phyloP scores from a whole-genome alignment of 2,888 invertebrate species.

The Drosophila demipolita region DNA sequence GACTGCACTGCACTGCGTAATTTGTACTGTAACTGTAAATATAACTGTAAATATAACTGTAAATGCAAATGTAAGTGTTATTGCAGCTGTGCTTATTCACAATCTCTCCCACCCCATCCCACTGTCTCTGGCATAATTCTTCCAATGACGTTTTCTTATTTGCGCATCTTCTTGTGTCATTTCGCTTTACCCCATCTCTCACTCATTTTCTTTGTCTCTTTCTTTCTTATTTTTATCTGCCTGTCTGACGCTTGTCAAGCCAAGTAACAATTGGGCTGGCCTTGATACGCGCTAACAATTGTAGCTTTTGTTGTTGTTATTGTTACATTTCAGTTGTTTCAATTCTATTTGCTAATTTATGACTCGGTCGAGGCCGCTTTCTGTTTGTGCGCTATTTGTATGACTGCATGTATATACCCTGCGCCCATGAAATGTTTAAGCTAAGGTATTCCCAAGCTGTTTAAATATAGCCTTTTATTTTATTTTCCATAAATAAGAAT shows the following conservation, averaged over 20 bases:
- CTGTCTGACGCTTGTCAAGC: constrained; percentile 10
- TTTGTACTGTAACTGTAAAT: neutral
- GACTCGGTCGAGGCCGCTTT: constrained; percentile 38
- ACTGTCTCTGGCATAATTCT: neutral
- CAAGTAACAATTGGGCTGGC: constrained; percentile 58
- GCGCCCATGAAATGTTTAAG: constrained; percentile 8
- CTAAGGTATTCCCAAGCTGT: neutral
- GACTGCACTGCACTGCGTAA: neutral
- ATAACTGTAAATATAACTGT: neutral
- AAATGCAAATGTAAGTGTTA: neutral
- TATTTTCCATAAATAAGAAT: neutral
- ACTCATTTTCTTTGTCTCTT: neutral
- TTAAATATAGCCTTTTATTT: neutral
- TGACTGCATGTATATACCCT: constrained; percentile 2
- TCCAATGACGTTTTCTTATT: constrained; percentile 3
- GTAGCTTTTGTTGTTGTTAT: constrained; percentile 43
- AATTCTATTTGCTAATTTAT: constrained; percentile 66
- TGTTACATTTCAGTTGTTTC: constrained; percentile 42
- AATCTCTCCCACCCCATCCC: neutral
- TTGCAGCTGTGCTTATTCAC: neutral
- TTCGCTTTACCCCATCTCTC: neutral
- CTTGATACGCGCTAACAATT: constrained; percentile 63
- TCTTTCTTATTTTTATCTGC: constrained; percentile 1
- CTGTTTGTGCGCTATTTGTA: neutral
- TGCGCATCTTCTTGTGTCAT: constrained; percentile 1